Conservation (phyloP, 1,140 invertebrate genomes). For the Drosophila albomicans region DNA sequence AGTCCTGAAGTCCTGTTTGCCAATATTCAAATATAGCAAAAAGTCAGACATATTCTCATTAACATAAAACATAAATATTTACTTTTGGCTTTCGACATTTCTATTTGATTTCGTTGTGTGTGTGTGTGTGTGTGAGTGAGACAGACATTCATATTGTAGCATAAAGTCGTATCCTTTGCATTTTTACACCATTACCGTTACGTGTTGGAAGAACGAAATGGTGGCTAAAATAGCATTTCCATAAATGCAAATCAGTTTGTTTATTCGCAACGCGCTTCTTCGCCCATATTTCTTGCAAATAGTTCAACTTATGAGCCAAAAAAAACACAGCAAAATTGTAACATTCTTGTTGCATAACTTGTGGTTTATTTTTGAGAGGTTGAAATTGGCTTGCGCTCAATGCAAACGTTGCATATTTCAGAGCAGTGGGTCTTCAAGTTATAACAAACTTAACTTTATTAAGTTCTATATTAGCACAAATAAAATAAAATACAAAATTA, state of each 20-base stretch:
- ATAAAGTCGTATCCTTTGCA: conserved; percentile 61
- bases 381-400: conserved; percentile 35
- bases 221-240: conserved; percentile 74
- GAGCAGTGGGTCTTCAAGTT: conserved; percentile 10
- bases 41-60: conserved; percentile 84
- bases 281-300: conserved; percentile 68
- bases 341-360: conserved; percentile 61
- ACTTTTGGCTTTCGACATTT: conserved; percentile 75
- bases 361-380: conserved; percentile 17
- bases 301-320: conserved; percentile 67
- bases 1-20: conserved; percentile 54
- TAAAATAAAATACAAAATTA: too few relatives aligned
- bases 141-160: conserved; percentile 42
- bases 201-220: conserved; percentile 21
- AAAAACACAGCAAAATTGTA: background rate
- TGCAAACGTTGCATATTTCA: conserved; percentile 27
- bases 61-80: conserved; percentile 85
- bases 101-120: conserved; percentile 68
- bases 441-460: background rate
- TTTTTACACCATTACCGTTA: conserved; percentile 71
- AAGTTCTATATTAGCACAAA: background rate
- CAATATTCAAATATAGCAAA: conserved; percentile 83
- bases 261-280: conserved; percentile 59
- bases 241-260: conserved; percentile 83
- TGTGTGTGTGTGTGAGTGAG: conserved; percentile 2